Percentiles rank a stretch among this genome's conserved stretches.
phyloP scores from a whole-genome alignment of 1,140 invertebrate genomes.

The Dendroctonus ponderosae region DNA sequence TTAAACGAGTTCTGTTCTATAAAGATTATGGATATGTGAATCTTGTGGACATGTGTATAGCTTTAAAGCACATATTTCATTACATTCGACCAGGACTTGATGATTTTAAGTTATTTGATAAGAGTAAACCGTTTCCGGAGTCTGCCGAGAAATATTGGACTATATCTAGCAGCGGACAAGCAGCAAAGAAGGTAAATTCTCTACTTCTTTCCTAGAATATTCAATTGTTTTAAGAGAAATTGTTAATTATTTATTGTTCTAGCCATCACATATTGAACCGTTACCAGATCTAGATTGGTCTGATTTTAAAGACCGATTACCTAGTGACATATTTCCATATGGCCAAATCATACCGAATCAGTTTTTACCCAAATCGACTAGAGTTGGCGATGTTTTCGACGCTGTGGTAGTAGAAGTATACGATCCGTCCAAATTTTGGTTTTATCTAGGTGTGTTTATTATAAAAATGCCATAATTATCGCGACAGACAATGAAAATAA shows the following conservation, averaged over 20 bases:
- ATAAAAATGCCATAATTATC: background rate
- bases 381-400: slow-evolving; percentile 35
- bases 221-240: slow-evolving; percentile 6
- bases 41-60: slow-evolving; percentile 33
- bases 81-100: slow-evolving; percentile 28
- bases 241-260: slow-evolving; percentile 1
- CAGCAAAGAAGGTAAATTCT: background rate
- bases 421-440: slow-evolving; percentile 46
- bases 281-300: slow-evolving; percentile 27
- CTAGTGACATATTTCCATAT: slow-evolving; percentile 26
- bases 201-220: background rate
- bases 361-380: slow-evolving; percentile 27
- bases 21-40: slow-evolving; percentile 28
- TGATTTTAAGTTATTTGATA: slow-evolving; percentile 35
- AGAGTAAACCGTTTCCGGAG: slow-evolving; percentile 28
- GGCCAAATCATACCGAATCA: slow-evolving; percentile 35
- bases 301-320: slow-evolving; percentile 26
- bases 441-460: slow-evolving; percentile 25
- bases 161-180: slow-evolving; percentile 27
- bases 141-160: slow-evolving; percentile 26
- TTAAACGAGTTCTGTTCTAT: slow-evolving; percentile 19
- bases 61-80: slow-evolving; percentile 31
- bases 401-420: slow-evolving; percentile 41
- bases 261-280: background rate
- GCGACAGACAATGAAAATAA: background rate